phyloP scores from a whole-genome alignment of 2,797 vertebrate genomes.

The Gymnothorax javanicus region DNA sequence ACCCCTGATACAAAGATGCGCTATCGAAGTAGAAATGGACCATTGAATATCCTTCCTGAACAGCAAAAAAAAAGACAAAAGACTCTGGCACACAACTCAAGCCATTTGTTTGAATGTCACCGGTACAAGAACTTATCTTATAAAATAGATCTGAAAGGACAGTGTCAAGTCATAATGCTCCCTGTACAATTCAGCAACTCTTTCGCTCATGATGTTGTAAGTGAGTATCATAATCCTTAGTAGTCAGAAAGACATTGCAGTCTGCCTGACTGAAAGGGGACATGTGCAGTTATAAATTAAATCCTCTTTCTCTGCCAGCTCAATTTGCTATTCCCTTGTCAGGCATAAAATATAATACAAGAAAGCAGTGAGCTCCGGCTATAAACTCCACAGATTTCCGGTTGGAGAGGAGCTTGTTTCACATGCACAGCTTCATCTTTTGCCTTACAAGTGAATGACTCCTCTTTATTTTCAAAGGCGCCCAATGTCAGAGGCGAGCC shows the following conservation, averaged over 20 bases:
- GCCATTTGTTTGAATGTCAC: background rate
- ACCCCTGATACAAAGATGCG: background rate
- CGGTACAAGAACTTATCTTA: background rate
- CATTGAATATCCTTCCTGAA: background rate
- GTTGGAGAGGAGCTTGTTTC: background rate
- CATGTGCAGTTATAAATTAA: slow-evolving; percentile 5
- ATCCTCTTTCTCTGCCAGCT: background rate
- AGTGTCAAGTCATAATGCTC: background rate
- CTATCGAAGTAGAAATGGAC: background rate
- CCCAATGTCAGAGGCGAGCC: background rate
- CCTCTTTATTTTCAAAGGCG: background rate
- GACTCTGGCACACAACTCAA: background rate
- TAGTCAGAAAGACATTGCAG: background rate
- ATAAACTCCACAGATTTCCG: background rate
- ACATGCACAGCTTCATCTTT: slow-evolving; percentile 12
- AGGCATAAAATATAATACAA: slow-evolving; percentile 17
- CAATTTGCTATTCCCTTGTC: slow-evolving; percentile 16
- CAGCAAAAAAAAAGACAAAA: background rate
- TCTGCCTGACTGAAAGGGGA: slow-evolving; percentile 16
- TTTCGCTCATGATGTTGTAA: slow-evolving; percentile 1
- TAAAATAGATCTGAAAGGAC: background rate
- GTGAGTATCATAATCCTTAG: slow-evolving; percentile 9
- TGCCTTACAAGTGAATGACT: background rate
- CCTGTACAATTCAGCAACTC: background rate
- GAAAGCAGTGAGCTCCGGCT: background rate